Base-by-base conservation (phyloP, 2,888 invertebrate genomes). In the Eristalis arbustorum region DNA sequence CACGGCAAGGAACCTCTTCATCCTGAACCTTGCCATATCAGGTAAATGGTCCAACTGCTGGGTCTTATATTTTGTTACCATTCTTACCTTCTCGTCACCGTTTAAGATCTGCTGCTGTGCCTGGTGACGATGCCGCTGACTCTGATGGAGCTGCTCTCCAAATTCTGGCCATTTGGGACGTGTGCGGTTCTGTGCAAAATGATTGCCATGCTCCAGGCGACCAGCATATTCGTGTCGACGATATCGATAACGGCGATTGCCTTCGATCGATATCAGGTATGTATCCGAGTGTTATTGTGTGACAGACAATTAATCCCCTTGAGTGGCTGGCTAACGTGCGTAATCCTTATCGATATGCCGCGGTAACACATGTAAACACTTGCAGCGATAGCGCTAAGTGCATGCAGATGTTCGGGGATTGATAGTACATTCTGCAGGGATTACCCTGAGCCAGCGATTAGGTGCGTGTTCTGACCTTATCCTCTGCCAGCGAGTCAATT, bases 231-330 rank as follows among this genome's bases (percentile, higher is more conserved):
- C 92, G 98, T 98, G 0, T 98, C 98, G 0, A 98, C 98, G 0
- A 97, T 98, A 91, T 97, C 97, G 88, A 98, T 98, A 89, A 97
- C 98, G 3, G 98, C 98, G 10, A 98, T 98, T 89, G 96, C 97
- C 31, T 93, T 97, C 91, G 97, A 97, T 91, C 94, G 97, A 93
- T 97, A 97, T 93, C 96, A 96, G 94, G 96, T 96, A 73, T 56
- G 68, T 68, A 73, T 18, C 14, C 34, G 8, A 18, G 10, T 14
- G 61, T 49, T 62, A 42, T n/a, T 18, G 0, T 0, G n/a, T 3
- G 28, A n/a, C n/a, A 10, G 18, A 37, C 37, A 2, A 22, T 22
- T 68, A 68, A 31, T 68, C 25, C 31, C 18, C 8, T n/a, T 62
- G 49, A 49, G 31, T 62, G 62, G 31, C n/a, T 62, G 6, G 4